Evolutionary conservation across 2,797 vertebrate species (phyloP), one percentile per base, ranked within the genome.

Genomic region (Streptopelia turtur): DNA sequence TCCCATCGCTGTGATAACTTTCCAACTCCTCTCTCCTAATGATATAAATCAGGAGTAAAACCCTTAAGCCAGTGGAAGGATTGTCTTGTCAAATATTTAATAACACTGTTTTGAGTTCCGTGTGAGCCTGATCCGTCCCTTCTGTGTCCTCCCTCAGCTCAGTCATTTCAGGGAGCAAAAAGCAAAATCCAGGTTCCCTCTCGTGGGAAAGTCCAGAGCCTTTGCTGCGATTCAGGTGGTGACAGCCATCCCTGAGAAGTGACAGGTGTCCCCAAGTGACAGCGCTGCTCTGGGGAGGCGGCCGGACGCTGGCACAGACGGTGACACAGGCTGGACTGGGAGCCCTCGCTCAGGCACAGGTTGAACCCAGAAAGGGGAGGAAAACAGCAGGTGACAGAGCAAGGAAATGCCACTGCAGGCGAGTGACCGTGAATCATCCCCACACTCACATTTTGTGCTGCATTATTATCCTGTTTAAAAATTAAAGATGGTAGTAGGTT

Each of bases 401-500:
- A 28, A 37, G 55, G 66, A 89, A 69, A 84, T 43, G 60, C 49
- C 37, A n/a, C 21, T 9, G 45, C 39, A 82, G 35, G 52, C 64
- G 76, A 57, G n/a, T 41, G 76, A 31, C 31, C 1, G 0, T 45
- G 57, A 80, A 43, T 77, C 70, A 87, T 50, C 43, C n/a, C 31
- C 52, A 56, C 2, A 1, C 30, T 61, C 47, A 45, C 41, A 50
- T 60, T 87, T 88, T 72, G 37, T 86, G n/a, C 71, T 70, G 57
- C 20, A 14, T 88, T 91, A 83, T 84, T 92, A 79, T 57, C 30
- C 50, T 80, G 85, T 87, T 83, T 72, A 75, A 94, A 96, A 93
- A 87, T 87, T 84, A 68, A 85, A 93, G 56, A 27, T 59, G 21
- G n/a, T 55, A 75, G 72, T 75, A 89, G 50, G 68, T 81, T 85